Percentiles rank a stretch among this genome's conserved stretches.
Conservation (phyloP, 2,888 invertebrate genomes). For the Drosophila limbata region DNA sequence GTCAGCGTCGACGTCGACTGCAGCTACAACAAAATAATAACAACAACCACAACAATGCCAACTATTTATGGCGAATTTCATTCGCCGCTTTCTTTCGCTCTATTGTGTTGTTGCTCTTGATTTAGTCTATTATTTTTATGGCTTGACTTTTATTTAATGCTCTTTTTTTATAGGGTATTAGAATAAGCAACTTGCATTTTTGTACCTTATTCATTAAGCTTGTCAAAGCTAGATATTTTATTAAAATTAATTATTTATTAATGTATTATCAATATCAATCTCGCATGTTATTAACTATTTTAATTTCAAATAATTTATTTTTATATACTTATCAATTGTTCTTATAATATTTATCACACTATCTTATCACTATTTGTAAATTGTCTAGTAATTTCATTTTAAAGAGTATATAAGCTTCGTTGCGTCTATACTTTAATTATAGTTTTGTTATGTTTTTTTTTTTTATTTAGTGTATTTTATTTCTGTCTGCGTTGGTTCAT, state of each 20-base stretch:
- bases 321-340: neutral
- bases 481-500: slow-evolving; percentile 56
- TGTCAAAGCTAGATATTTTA: neutral
- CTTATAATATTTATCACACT: neutral
- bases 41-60: slow-evolving; percentile 39
- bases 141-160: slow-evolving; percentile 16
- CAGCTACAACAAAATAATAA: slow-evolving; percentile 41
- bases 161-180: slow-evolving; percentile 25
- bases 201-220: too few relatives aligned
- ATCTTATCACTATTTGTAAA: neutral
- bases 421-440: slow-evolving; percentile 3
- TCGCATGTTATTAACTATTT: too few relatives aligned
- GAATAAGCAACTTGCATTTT: neutral
- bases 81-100: slow-evolving; percentile 65
- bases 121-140: slow-evolving; percentile 47
- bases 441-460: slow-evolving; percentile 8
- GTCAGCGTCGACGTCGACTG: slow-evolving; percentile 24
- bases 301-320: neutral
- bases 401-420: slow-evolving; percentile 13
- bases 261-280: neutral
- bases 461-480: slow-evolving; percentile 34
- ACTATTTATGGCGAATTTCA: slow-evolving; percentile 77
- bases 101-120: slow-evolving; percentile 43
- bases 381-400: neutral
- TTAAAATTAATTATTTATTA: neutral